A percentile compares a stretch with the other conserved stretches of the same genome.
Conservation (phyloP, 2,888 invertebrate species). For the Himalopsyche japonica region DNA sequence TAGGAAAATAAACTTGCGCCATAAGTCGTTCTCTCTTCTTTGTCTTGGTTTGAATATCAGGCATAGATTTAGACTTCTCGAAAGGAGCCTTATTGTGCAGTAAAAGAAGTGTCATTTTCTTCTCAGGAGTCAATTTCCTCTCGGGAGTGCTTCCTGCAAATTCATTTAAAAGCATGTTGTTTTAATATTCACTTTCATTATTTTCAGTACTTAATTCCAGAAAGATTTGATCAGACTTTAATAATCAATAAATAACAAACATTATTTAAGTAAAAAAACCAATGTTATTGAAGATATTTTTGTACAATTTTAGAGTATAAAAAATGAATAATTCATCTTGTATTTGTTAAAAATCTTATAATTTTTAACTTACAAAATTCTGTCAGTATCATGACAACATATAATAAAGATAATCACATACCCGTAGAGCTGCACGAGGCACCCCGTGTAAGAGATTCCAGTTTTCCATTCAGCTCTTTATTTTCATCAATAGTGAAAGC, state of each 20-base stretch:
- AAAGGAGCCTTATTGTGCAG: conserved; percentile 64
- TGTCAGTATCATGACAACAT: too few relatives aligned
- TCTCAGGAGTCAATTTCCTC: conserved; percentile 53
- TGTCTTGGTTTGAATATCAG: conserved; percentile 75
- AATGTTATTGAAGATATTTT: too few relatives aligned
- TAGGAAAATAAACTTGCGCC: conserved; percentile 65
- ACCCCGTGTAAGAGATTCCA: background rate
- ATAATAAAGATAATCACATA: background rate
- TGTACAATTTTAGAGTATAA: too few relatives aligned
- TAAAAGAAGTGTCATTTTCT: conserved; percentile 57
- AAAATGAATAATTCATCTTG: too few relatives aligned
- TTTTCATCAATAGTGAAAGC: conserved; percentile 49
- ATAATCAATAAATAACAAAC: too few relatives aligned
- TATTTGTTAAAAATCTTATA: too few relatives aligned
- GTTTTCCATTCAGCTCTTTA: conserved; percentile 41
- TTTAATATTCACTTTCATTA: too few relatives aligned
- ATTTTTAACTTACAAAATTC: too few relatives aligned
- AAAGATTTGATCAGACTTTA: too few relatives aligned
- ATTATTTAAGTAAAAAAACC: too few relatives aligned
- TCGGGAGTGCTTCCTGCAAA: conserved; percentile 41
- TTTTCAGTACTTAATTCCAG: too few relatives aligned
- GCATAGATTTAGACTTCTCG: conserved; percentile 82
- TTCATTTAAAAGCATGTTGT: too few relatives aligned
- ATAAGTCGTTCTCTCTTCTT: conserved; percentile 72
- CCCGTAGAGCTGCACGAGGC: conserved; percentile 9